Percentiles rank a stretch among this genome's conserved stretches.
These are phyloP conservation scores for Drosophila meridiana DNA, from an alignment of 2,888 invertebrate species.

Conservation along the genomic window DNA sequence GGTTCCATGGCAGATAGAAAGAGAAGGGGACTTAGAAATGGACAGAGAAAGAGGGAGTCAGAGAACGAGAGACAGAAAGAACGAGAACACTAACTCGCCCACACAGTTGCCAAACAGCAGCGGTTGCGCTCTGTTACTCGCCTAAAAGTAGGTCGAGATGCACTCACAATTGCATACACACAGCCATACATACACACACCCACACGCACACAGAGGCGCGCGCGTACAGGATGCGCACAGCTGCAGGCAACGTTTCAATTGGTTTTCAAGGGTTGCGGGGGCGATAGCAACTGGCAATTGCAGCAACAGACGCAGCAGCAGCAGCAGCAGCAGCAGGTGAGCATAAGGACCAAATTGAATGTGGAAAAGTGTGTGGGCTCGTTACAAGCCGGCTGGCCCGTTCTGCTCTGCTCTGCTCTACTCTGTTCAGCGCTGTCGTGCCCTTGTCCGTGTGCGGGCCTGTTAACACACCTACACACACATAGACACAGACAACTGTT, in stretches of 20 bases:
- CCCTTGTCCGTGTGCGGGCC: slow-evolving; percentile 6
- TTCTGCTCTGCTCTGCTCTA: background rate
- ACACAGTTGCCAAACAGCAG: slow-evolving; percentile 50
- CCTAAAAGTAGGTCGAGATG: slow-evolving; percentile 72
- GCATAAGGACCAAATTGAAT: slow-evolving; percentile 62
- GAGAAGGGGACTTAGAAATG: background rate
- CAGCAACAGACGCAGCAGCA: slow-evolving; percentile 24
- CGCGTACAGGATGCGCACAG: slow-evolving; percentile 42
- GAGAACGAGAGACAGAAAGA: background rate
- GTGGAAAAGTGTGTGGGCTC: slow-evolving; percentile 36
- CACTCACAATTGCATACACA: slow-evolving; percentile 50
- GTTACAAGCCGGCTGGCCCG: slow-evolving; percentile 56
- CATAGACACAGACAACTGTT: slow-evolving; percentile 8
- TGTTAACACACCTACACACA: slow-evolving; percentile 29
- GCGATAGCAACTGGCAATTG: slow-evolving; percentile 29
- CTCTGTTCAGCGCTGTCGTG: slow-evolving; percentile 1
- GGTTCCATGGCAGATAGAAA: background rate
- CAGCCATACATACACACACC: slow-evolving; percentile 10
- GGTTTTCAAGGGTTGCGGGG: slow-evolving; percentile 61
- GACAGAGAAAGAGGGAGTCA: background rate
- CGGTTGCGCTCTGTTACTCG: slow-evolving; percentile 17
- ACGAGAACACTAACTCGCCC: slow-evolving; percentile 31
- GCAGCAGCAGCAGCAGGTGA: slow-evolving; percentile 66
- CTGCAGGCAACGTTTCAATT: slow-evolving; percentile 72
- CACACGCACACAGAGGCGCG: slow-evolving; percentile 2